phyloP scores from a whole-genome alignment of 2,797 vertebrate species.

The Microtus californicus region DNA sequence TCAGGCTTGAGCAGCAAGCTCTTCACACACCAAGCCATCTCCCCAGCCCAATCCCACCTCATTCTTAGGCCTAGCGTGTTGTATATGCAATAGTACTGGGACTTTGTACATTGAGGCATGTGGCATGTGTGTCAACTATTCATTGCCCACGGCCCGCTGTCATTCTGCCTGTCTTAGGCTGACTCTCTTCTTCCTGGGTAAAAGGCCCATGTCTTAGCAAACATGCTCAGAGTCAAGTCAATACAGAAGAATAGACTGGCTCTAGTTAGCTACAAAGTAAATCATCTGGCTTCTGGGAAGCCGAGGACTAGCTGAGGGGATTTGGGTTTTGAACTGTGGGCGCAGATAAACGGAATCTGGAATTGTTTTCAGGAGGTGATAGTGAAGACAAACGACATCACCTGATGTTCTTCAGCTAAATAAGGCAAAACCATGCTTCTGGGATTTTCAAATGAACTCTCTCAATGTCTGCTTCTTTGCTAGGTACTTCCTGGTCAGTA shows the following conservation, averaged over 20 bases:
- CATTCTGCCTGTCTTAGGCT: background rate
- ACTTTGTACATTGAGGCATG: too few species aligned
- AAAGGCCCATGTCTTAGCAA: background rate
- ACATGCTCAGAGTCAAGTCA: background rate
- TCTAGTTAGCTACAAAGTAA: background rate
- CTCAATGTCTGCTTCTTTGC: conserved; percentile 49
- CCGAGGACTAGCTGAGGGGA: background rate
- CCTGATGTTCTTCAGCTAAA: background rate
- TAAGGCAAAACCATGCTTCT: background rate
- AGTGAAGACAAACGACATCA: background rate
- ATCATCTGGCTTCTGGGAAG: background rate
- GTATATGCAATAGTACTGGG: background rate
- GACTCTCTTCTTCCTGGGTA: background rate
- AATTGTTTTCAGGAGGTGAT: background rate
- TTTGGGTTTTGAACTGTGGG: background rate
- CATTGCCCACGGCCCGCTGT: background rate
- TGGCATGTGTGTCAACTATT: background rate
- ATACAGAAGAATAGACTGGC: background rate
- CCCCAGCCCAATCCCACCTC: too few species aligned
- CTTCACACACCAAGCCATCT: background rate
- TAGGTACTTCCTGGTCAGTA: conserved; percentile 79
- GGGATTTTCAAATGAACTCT: background rate
- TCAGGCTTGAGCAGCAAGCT: background rate
- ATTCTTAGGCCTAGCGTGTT: background rate
- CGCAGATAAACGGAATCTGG: background rate